Evolutionary conservation across 2,797 vertebrate species (phyloP).

Genomic region (Podarcis siculus): DNA sequence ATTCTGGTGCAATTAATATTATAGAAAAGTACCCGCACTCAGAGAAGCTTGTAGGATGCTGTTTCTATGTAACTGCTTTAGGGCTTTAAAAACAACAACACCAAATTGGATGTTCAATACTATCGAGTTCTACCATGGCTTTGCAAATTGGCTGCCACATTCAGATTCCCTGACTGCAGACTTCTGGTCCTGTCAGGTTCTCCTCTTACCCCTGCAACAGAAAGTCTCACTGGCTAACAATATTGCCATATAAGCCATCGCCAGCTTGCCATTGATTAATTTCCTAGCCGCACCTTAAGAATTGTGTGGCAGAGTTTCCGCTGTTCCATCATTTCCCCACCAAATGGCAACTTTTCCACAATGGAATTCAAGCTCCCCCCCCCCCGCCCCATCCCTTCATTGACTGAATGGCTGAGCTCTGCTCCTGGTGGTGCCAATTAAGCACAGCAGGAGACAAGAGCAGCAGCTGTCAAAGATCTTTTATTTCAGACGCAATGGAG

Average conservation of each 20-base stretch:
- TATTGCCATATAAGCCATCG: neutral
- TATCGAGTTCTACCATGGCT: neutral
- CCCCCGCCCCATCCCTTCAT: neutral
- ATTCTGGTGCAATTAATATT: neutral
- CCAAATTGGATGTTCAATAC: neutral
- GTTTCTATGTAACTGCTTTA: neutral
- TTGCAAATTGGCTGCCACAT: neutral
- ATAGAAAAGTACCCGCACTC: neutral
- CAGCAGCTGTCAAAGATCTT: slow-evolving; percentile 25
- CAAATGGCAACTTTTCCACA: slow-evolving; percentile 3
- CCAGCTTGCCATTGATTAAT: neutral
- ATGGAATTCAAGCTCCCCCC: slow-evolving; percentile 1
- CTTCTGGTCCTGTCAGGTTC: neutral
- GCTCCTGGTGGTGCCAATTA: slow-evolving; percentile 44
- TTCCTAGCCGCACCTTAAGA: slow-evolving; percentile 2
- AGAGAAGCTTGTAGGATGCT: neutral
- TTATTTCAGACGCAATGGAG: slow-evolving; percentile 14
- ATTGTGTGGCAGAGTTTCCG: neutral
- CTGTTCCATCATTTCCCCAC: neutral
- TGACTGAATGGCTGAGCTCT: slow-evolving; percentile 26
- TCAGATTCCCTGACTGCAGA: neutral
- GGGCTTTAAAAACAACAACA: neutral
- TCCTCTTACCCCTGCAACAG: neutral
- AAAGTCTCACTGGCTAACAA: neutral
- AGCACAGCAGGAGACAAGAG: slow-evolving; percentile 32